A percentile compares a stretch with the other conserved stretches of the same genome.
These are phyloP conservation scores for Vidua macroura DNA, from an alignment of 2,113 vertebrate genomes.

Conservation along the genomic window DNA sequence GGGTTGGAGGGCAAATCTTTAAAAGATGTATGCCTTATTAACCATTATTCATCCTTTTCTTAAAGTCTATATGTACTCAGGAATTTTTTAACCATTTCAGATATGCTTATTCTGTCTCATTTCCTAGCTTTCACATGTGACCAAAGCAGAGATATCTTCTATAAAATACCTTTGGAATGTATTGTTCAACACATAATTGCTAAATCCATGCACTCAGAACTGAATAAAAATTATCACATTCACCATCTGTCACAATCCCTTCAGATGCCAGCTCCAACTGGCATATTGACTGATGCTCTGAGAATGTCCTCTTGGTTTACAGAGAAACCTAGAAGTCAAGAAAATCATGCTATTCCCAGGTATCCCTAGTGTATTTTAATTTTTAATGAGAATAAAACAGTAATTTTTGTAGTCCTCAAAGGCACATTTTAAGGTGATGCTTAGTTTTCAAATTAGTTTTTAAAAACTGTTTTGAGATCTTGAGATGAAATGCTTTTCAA, in stretches of 20 bases:
- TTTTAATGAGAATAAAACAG: neutral
- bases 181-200: neutral
- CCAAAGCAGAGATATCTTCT: neutral
- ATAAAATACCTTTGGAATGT: neutral
- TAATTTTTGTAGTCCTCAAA: neutral
- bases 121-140: neutral
- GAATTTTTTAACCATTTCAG: neutral
- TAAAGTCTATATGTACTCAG: neutral
- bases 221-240: neutral
- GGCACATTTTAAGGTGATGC: neutral
- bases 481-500: neutral
- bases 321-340: neutral
- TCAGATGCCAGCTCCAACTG: conserved; percentile 12
- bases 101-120: neutral
- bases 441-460: neutral
- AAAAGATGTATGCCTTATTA: neutral
- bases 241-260: neutral
- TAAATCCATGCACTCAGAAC: neutral
- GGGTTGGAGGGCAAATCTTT: neutral
- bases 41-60: neutral
- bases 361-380: neutral
- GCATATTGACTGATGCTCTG: neutral
- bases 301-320: neutral
- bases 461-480: neutral
- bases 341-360: neutral